These are phyloP conservation scores for Drosophila koepferae DNA, from an alignment of 2,888 invertebrate genomes.

Conservation along the genomic window DNA sequence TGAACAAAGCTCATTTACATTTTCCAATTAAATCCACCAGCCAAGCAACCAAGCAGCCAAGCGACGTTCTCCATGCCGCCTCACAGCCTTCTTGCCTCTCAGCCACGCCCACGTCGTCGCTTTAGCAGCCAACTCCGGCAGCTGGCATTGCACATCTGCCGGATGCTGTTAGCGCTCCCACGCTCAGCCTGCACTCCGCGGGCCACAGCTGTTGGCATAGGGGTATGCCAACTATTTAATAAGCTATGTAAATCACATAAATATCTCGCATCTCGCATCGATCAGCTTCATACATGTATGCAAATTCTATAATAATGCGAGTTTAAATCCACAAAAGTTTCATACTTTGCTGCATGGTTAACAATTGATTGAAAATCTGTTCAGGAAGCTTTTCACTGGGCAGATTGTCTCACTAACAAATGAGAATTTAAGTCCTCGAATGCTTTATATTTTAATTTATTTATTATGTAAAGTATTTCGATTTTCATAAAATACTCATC, in stretches of 20 bases:
- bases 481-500: no score
- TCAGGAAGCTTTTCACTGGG: background rate
- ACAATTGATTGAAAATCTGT: background rate
- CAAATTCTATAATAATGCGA: slow-evolving; percentile 14
- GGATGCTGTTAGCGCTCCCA: slow-evolving; percentile 59
- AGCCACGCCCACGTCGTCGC: slow-evolving; percentile 6
- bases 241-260: slow-evolving; percentile 41
- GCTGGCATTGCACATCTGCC: slow-evolving; percentile 64
- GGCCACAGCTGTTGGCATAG: background rate
- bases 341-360: background rate
- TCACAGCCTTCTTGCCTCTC: slow-evolving; percentile 6
- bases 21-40: slow-evolving; percentile 83
- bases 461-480: no score
- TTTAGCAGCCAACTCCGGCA: slow-evolving; percentile 24
- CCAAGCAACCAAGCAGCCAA: slow-evolving; percentile 10
- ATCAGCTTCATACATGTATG: slow-evolving; percentile 10
- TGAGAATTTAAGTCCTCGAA: background rate
- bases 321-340: background rate
- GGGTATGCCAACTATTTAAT: slow-evolving; percentile 46
- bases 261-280: slow-evolving; percentile 18
- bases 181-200: slow-evolving; percentile 22
- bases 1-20: slow-evolving; percentile 83
- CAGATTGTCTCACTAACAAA: background rate
- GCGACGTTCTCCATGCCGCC: background rate
- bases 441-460: background rate